Base-by-base conservation (phyloP, 2,797 vertebrate species). In the Scolopax rusticola region DNA sequence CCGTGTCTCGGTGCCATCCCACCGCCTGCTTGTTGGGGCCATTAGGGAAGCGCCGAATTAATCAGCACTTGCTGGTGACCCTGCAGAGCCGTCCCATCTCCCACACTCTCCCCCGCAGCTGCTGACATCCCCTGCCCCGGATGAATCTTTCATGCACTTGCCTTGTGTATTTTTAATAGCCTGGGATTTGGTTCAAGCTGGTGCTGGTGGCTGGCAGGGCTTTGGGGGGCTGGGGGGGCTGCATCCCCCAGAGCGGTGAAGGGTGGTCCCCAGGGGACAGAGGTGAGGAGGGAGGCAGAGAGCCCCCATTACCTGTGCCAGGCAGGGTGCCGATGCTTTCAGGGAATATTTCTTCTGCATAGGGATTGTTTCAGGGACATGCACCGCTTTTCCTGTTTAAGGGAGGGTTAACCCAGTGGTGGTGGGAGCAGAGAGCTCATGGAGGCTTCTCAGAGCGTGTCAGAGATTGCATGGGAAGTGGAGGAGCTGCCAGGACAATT, bases 401-500 rank as follows among this genome's bases (percentile, higher is more conserved):
- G 50, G n/a, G 33, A 28, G 61, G 36, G 36, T 81, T 93, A 81
- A 81, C 21, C 21, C 51, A 15, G 60, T 0, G 1, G 30, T 30
- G 30, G 12, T 7, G 24, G 82, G 68, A 89, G 73, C 73, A 57
- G 83, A 74, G 27, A 87, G 40, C 24, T 40, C 5, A 1, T 36
- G 0, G 6, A 51, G 36, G 59, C 76, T 91, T 78, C 59, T 54
- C 1, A 1, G 50, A 79, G 75, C 3, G 2, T 80, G 84, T 76
- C 6, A 2, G 51, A 38, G 51, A 36, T 82, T 1, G 1, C 21
- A 45, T 67, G 76, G 65, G 76, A 92, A 76, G 76, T 2, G 1
- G 75, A 80, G 70, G 43, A 84, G 71, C 78, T 96, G 93, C 95
- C 89, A 95, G 68, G 87, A 91, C 76, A 96, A 88, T 95, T 95